A percentile compares a stretch with the other conserved stretches of the same genome.
Conservation (phyloP, 2,888 invertebrate genomes). For the Amphipyra tragopoginis region DNA sequence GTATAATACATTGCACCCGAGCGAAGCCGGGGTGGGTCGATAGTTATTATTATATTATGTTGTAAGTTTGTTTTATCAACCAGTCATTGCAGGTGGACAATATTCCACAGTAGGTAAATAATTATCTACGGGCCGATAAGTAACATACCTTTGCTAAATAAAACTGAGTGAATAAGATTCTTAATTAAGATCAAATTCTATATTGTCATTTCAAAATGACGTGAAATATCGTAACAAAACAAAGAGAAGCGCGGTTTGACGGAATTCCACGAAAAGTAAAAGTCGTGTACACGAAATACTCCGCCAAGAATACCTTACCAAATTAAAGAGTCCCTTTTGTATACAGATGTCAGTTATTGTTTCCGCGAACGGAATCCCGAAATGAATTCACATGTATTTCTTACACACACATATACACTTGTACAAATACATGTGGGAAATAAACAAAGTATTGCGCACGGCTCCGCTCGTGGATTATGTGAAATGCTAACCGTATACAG, state of each 20-base stretch:
- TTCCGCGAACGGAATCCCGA: constrained; percentile 31
- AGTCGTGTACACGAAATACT: constrained; percentile 21
- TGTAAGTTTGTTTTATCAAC: too few relatives aligned
- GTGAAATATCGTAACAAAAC: neutral
- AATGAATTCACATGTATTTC: constrained; percentile 37
- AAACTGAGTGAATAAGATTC: neutral
- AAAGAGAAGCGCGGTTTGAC: neutral
- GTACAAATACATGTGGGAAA: neutral
- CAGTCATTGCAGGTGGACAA: too few relatives aligned
- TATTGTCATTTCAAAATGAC: neutral
- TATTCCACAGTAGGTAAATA: too few relatives aligned
- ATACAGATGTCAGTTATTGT: constrained; percentile 45
- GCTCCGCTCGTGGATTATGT: too few relatives aligned
- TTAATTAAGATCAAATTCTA: too few relatives aligned
- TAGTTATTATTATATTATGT: too few relatives aligned
- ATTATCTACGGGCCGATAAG: too few relatives aligned
- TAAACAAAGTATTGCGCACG: too few relatives aligned
- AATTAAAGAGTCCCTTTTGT: constrained; percentile 41
- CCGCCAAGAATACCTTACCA: constrained; percentile 22
- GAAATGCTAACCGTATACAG: neutral
- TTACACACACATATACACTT: neutral
- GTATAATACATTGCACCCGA: too few relatives aligned
- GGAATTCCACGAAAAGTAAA: constrained; percentile 9
- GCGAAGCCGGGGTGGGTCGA: too few relatives aligned
- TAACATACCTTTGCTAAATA: neutral